Evolutionary conservation across 2,113 vertebrate genomes (phyloP), one percentile per base, ranked within the genome.

Genomic region (Atherinomorus stipes): DNA sequence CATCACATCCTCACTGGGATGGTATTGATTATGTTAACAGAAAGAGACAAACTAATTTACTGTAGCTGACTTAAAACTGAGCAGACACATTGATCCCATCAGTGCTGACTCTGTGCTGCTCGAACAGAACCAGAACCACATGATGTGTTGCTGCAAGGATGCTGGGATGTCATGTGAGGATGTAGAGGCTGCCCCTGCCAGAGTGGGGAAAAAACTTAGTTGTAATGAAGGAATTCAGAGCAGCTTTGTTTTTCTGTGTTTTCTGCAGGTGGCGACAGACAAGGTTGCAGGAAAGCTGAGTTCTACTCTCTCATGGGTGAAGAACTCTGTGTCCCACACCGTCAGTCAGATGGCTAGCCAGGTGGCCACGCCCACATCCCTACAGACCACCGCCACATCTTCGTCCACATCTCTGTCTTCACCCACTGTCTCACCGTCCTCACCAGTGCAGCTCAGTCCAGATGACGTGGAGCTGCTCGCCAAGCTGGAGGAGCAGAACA

Each of bases 231-330:
- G 19, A 58, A 23, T 8, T 47, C 8, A 69, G n/a, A 58, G 25
- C 21, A n/a, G 12, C 28, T 15, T 28, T 13, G 7, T 34, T 4
- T 13, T 52, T 63, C 28, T 76, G n/a, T 16, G 0, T 69, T 44
- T 75, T 65, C 2, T 12, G 4, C 89, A 99, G 98, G 98, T 99
- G 98, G 98, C 98, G 96, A 96, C 97, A 95, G 97, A 99, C 93
- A 99, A 96, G 92, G 97, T 98, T 95, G 92, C 98, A 88, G 96
- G 95, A 76, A 99, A 96, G 94, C 94, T 99, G 96, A 98, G 97
- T 95, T 98, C 98, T 92, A 99, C 98, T 96, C 95, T 99, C 97
- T 97, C 97, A 99, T 99, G 98, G 98, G 97, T 99, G 90, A 99
- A 97, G 96, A 98, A 96, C 95, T 98, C 98, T 0, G 96, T 99